Evolutionary conservation across 2,113 vertebrate species (phyloP).

Genomic region (Neolamprologus modestus): DNA sequence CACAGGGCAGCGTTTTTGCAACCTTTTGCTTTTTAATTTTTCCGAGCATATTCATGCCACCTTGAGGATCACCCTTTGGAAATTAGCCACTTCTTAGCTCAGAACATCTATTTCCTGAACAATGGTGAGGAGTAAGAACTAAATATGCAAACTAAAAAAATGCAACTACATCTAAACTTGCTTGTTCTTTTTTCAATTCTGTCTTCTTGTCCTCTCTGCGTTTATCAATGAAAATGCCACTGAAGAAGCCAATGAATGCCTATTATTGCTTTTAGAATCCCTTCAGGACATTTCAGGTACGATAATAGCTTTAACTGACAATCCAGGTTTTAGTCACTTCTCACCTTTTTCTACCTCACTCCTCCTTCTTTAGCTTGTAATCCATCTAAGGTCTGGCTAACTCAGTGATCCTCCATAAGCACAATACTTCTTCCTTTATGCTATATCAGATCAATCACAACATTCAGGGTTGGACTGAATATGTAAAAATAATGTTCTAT

Average conservation of each 20-base stretch:
- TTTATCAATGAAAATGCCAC: slow-evolving; percentile 50
- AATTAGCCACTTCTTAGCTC: neutral
- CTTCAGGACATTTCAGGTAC: slow-evolving; percentile 17
- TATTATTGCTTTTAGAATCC: slow-evolving; percentile 30
- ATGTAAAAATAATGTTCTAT: neutral
- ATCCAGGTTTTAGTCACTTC: neutral
- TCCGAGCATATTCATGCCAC: neutral
- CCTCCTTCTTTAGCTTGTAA: neutral
- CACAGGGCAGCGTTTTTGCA: neutral
- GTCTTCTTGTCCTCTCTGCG: neutral
- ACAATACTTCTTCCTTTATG: neutral
- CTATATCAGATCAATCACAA: neutral
- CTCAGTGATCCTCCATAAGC: neutral
- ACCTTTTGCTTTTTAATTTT: fast-evolving
- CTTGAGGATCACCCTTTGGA: neutral
- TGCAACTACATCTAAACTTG: neutral
- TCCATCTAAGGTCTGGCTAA: neutral
- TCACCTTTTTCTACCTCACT: neutral
- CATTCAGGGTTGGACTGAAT: neutral
- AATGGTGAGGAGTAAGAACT: neutral
- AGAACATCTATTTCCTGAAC: neutral
- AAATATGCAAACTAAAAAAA: neutral
- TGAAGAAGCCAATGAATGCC: slow-evolving; percentile 44
- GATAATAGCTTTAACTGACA: slow-evolving; percentile 51
- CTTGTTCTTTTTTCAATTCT: neutral